Percentiles rank a stretch among this genome's conserved stretches.
Evolutionary conservation across 2,888 invertebrate genomes (phyloP).

Genomic region (Stratiomys singularior): DNA sequence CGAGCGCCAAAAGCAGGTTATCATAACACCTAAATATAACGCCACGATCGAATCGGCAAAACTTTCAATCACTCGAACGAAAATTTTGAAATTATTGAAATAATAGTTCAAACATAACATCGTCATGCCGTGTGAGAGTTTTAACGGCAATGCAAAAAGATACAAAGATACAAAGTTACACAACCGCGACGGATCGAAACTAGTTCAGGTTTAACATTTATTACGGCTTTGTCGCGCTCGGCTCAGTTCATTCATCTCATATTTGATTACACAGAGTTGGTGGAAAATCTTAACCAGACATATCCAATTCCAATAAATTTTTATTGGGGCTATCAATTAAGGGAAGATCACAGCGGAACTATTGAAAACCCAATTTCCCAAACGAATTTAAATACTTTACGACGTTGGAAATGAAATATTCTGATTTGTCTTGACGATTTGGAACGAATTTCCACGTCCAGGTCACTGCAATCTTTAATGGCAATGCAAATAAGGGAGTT

Average conservation of each 20-base stretch:
- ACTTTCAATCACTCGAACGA: not conserved
- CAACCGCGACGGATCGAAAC: not conserved
- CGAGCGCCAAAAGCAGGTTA: not conserved
- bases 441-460: no score
- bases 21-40: not conserved
- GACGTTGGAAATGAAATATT: not conserved
- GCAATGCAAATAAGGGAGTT: not conserved
- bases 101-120: not conserved
- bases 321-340: no score
- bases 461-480: not conserved
- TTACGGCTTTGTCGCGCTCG: not conserved
- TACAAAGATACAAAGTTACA: slow-evolving; percentile 4
- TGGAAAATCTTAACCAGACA: not conserved
- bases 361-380: no score
- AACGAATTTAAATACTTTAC: not conserved
- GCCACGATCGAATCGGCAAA: not conserved
- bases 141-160: not conserved
- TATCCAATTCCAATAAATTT: not conserved
- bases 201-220: slow-evolving; percentile 14
- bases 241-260: not conserved
- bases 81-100: not conserved
- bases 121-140: not conserved
- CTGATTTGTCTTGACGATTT: no score
- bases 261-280: not conserved
- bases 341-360: no score